These are phyloP conservation scores for Nettapus auritus DNA, from an alignment of 2,113 vertebrate species.

Conservation along the genomic window DNA sequence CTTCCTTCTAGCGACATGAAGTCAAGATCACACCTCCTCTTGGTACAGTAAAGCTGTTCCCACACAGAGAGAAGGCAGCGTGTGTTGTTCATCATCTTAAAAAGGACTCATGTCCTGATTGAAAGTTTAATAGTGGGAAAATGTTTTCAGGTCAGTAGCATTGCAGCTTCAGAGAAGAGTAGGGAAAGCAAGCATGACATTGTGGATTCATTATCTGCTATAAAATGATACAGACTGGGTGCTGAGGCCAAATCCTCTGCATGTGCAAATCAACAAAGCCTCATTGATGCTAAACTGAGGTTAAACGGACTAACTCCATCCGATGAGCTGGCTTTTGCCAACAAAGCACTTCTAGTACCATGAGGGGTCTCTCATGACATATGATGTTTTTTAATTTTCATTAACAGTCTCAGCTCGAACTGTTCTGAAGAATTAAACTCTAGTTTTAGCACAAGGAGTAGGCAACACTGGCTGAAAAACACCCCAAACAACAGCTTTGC, in stretches of 20 bases:
- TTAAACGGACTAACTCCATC: not conserved
- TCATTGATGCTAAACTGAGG: not conserved
- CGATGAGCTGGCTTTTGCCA: not conserved
- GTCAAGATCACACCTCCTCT: conserved; percentile 51
- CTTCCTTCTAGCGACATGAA: not conserved
- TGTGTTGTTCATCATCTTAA: not conserved
- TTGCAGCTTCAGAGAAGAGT: not conserved
- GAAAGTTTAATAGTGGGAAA: conserved; percentile 37
- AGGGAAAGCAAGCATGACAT: not conserved
- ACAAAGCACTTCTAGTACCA: not conserved
- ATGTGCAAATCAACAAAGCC: not conserved
- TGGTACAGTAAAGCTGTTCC: conserved; percentile 43
- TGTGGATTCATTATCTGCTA: conserved; percentile 12
- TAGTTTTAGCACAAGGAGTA: not conserved
- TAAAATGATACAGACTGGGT: not conserved
- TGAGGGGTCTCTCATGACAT: not conserved
- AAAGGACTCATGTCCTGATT: conserved; percentile 29
- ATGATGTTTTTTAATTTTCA: not conserved
- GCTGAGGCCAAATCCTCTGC: not conserved
- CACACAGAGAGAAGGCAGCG: conserved; percentile 27
- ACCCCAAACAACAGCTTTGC: not conserved
- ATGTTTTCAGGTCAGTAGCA: conserved; percentile 40
- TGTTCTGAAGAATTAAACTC: not conserved
- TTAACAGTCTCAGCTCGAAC: not conserved
- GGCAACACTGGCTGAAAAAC: not conserved